Evolutionary conservation across 2,888 invertebrate genomes (phyloP), one percentile per base, ranked within the genome.

Genomic region (Lathronympha strigana): DNA sequence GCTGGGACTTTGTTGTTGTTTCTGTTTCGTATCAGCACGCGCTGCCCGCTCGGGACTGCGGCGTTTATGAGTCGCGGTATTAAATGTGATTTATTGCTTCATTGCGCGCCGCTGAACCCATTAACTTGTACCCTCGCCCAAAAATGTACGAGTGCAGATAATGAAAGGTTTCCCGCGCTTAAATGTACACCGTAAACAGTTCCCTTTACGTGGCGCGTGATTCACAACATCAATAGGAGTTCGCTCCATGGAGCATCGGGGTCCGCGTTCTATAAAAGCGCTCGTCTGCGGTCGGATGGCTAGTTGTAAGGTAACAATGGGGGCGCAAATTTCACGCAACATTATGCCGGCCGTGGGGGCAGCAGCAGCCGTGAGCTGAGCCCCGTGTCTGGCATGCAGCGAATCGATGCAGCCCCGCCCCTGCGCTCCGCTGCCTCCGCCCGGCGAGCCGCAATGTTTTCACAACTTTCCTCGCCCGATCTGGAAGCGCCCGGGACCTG

Each of bases 281-380:
- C 73, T 77, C 67, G 70, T 67, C 68, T 73, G 74, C 78, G 79
- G 77, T 72, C 75, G 80, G 78, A 72, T 78, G 81, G 79, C 73
- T 79, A 72, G 81, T 76, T 73, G 77, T 78, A 79, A 84, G 82
- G 84, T 83, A 87, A 86, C 87, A 88, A 88, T 84, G 75, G 84
- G 80, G 80, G 82, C 79, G 82, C 83, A 81, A 85, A 88, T 89
- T 90, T 90, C 84, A 90, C 90, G 90, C 88, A 86, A 88, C 90
- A 90, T 90, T 90, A 87, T 88, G 86, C 78, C 79, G 78, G 70
- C 67, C 58, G 72, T 64, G 72, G 73, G 67, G 60, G 66, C 61
- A 54, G 63, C 62, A 66, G 54, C 63, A 67, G 60, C 61, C 68
- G 66, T 67, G 69, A 71, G 72, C 72, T 49, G 69, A 54, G 73